A percentile compares a stretch with the other conserved stretches of the same genome.
phyloP scores from a whole-genome alignment of 2,113 vertebrate genomes.

The Apteryx mantelli region DNA sequence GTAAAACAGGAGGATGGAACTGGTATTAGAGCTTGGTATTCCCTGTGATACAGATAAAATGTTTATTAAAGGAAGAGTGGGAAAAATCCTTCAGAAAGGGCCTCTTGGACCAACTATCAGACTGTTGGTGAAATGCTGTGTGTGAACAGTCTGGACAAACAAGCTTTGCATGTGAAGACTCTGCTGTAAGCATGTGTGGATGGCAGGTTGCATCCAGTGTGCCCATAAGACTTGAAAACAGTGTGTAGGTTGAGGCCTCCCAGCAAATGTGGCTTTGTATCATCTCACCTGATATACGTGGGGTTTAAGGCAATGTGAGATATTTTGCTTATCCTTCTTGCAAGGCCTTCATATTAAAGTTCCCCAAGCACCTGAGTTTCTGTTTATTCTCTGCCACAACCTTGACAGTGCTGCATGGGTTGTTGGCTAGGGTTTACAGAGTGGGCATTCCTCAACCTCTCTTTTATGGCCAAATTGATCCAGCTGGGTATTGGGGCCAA shows the following conservation, averaged over 20 bases:
- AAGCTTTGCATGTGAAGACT: neutral
- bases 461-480: neutral
- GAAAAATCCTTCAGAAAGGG: neutral
- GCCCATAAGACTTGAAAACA: neutral
- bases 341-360: neutral
- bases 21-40: neutral
- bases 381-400: neutral
- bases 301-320: neutral
- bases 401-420: neutral
- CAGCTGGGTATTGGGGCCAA: neutral
- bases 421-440: neutral
- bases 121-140: neutral
- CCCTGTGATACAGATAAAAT: neutral
- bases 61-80: neutral
- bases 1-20: neutral
- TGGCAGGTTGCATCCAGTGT: neutral
- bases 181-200: neutral
- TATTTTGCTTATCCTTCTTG: neutral
- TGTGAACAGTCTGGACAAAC: neutral
- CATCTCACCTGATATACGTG: neutral
- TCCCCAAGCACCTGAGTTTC: neutral
- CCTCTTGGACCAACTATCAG: neutral
- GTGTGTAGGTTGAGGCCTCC: neutral
- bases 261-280: neutral
- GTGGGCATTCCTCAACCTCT: neutral